Base-by-base conservation (phyloP, 1,140 invertebrate species). In the Cylas formicarius region DNA sequence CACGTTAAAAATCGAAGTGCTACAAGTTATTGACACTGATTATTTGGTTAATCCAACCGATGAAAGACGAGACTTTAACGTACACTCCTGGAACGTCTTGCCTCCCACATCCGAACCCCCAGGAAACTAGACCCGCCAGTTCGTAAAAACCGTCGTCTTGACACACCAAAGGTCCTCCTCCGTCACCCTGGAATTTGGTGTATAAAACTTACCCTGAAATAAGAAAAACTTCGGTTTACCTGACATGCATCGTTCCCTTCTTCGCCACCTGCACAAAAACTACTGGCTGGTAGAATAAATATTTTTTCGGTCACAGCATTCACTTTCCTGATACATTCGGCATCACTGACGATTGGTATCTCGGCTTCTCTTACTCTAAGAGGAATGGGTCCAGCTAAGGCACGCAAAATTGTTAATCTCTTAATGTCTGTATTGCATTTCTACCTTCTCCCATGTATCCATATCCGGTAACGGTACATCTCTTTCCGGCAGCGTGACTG, bases 21-120 rank as follows among this genome's bases (percentile, higher is more conserved):
- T 57, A 88, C 67, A 86, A 74, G 72, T 90, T 92, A 70, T 93
- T 93, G 43, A 93, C 89, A 60, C 87, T 91, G 58, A 95, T 93
- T 39, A 95, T 95, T 73, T 93, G 90, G 71, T 94, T 94, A 61
- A 95, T 93, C 90, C 90, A 95, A 32, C 90, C 90, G 50, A 94
- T 92, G 67, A 93, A 94, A 4, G 88, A 82, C 11, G 87, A 90
- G 4, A 94, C 89, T 71, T 93, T 93, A 16, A 93, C 90, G 66
- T 94, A 95, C 33, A 95, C 88, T 20, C 90, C 90, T 10, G 90
- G 90, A 10, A 93, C 90, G 63, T 92, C 85, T 27, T 81, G 70
- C 18, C 89, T 70, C 1, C 90, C 89, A 65, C 90, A 93, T 40
- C 90, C 90, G 63, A 94, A 93, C 44, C 90, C 90, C 86, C 87